These are phyloP conservation scores for Hemicentrotus pulcherrimus DNA, from an alignment of 35 echinoderm and acorn worm genomes.

Conservation along the genomic window DNA sequence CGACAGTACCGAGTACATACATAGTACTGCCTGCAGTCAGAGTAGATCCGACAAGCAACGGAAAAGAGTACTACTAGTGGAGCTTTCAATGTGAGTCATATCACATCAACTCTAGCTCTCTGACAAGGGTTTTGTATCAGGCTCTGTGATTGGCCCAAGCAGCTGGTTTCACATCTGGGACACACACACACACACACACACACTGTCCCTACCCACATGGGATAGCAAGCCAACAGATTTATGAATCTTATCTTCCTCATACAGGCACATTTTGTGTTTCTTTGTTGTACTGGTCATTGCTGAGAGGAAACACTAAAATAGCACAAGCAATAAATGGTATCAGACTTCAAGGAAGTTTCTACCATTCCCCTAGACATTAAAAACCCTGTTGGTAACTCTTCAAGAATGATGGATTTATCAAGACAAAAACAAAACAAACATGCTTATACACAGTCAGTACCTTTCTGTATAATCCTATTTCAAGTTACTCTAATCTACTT, in stretches of 20 bases:
- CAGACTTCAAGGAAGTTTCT: background rate
- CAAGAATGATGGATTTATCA: background rate
- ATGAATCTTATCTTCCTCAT: conserved; percentile 12
- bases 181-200: background rate
- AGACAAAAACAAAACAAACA: background rate
- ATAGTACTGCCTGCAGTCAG: background rate
- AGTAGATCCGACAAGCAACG: background rate
- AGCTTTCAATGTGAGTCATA: conserved; percentile 29
- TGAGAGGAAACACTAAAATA: conserved; percentile 5
- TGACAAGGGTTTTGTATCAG: background rate
- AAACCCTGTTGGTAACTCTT: background rate
- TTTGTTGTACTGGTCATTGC: background rate
- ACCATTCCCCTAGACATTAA: background rate
- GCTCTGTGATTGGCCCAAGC: background rate
- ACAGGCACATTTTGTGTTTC: background rate
- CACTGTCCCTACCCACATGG: background rate
- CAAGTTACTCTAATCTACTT: background rate
- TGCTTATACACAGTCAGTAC: background rate
- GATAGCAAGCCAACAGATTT: background rate
- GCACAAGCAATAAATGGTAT: background rate
- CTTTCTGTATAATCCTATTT: background rate
- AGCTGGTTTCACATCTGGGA: conserved; percentile 20
- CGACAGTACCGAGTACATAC: background rate
- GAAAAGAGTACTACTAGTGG: background rate
- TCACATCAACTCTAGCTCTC: background rate